Evolutionary conservation across 2,113 vertebrate genomes (phyloP).

Genomic region (Arothron firmamentum): DNA sequence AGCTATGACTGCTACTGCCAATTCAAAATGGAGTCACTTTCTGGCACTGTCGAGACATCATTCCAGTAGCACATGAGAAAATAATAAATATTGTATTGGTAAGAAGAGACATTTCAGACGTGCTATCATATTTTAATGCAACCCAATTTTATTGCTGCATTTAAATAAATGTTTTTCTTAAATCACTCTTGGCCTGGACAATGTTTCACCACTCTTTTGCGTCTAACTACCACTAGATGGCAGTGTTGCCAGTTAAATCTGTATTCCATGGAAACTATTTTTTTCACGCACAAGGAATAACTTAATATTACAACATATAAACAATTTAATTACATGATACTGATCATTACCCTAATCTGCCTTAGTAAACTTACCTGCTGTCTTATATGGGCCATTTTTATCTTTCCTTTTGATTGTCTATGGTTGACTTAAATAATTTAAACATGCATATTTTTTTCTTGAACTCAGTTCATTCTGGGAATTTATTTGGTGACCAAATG

Average conservation of each 20-base stretch:
- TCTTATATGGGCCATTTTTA: no score
- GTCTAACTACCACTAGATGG: slow-evolving; percentile 50
- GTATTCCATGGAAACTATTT: no score
- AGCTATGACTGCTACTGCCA: background rate
- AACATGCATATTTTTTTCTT: background rate
- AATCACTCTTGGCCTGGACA: slow-evolving; percentile 7
- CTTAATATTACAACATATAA: background rate
- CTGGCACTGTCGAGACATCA: slow-evolving; percentile 19
- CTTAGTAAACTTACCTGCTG: no score
- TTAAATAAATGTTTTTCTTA: slow-evolving; percentile 60
- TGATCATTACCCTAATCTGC: no score
- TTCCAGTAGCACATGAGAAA: slow-evolving; percentile 49
- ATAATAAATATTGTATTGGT: slow-evolving; percentile 36
- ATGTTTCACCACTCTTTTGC: slow-evolving; percentile 16
- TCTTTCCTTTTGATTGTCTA: no score
- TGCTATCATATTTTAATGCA: slow-evolving; percentile 25
- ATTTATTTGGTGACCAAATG: slow-evolving; percentile 15
- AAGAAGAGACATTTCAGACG: slow-evolving; percentile 29
- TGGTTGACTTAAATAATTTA: background rate
- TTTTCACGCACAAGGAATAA: no score
- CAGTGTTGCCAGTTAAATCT: slow-evolving; percentile 43
- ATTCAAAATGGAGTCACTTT: no score
- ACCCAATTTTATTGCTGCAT: slow-evolving; percentile 38
- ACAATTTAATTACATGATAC: no score
- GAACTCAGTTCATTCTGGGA: background rate